Evolutionary conservation across 2,113 vertebrate genomes (phyloP).

Genomic region (Leptobrachium leishanense): DNA sequence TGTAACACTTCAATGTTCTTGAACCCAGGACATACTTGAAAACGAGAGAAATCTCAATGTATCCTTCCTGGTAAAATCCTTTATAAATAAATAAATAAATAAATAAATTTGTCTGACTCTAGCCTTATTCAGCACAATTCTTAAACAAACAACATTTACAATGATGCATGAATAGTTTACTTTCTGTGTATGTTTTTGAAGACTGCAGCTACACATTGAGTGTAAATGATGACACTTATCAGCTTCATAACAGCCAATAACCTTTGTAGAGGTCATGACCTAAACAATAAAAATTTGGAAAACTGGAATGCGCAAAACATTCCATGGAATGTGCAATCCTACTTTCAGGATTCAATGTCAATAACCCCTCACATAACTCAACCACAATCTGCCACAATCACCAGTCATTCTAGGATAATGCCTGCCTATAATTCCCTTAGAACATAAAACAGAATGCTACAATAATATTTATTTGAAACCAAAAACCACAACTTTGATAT

Average conservation of each 20-base stretch:
- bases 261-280: constrained; percentile 15
- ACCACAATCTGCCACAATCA: constrained; percentile 2
- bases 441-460: background rate
- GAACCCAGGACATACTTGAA: too few species aligned
- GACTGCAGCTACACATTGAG: constrained; percentile 7
- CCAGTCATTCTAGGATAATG: background rate
- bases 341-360: constrained; percentile 15
- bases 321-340: constrained; percentile 23
- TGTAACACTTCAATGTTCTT: too few species aligned
- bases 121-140: too few species aligned
- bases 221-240: constrained; percentile 19
- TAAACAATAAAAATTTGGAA: constrained; percentile 36
- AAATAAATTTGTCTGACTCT: too few species aligned
- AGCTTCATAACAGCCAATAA: constrained; percentile 21
- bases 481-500: background rate
- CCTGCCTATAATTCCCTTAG: background rate
- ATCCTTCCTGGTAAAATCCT: too few species aligned
- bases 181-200: constrained; percentile 8
- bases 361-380: constrained; percentile 15
- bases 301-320: constrained; percentile 42
- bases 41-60: too few species aligned
- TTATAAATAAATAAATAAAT: too few species aligned
- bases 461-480: background rate
- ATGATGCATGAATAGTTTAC: background rate
- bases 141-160: too few species aligned